A percentile compares a stretch with the other conserved stretches of the same genome.
These are phyloP conservation scores for Diprion similis DNA, from an alignment of 1,140 invertebrate species.

Conservation along the genomic window DNA sequence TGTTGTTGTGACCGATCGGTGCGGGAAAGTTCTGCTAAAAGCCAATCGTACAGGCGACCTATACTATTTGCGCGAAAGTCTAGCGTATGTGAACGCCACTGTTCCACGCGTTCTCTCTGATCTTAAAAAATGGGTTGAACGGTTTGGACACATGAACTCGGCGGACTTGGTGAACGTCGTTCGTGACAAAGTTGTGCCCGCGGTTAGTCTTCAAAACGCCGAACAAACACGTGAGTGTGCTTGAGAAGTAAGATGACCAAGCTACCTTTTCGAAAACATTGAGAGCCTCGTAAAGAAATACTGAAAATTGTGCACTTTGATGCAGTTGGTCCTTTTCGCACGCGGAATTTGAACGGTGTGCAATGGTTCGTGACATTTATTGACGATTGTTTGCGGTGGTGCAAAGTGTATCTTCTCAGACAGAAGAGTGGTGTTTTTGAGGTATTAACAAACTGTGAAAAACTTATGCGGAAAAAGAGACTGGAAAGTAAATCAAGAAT, in stretches of 20 bases:
- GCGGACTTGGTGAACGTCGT: constrained; percentile 11
- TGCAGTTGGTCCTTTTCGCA: constrained; percentile 48
- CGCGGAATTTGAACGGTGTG: constrained; percentile 30
- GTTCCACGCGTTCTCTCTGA: neutral
- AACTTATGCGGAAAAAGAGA: neutral
- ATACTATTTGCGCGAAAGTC: constrained; percentile 19
- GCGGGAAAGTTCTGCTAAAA: constrained; percentile 9
- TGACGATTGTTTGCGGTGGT: constrained; percentile 18
- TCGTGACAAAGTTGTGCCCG: neutral
- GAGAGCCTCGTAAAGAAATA: constrained; percentile 26
- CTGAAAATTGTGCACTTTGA: constrained; percentile 49
- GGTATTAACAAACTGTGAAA: constrained; percentile 10
- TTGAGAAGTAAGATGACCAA: constrained; percentile 39
- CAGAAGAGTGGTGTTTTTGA: constrained; percentile 13
- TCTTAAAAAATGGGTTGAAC: constrained; percentile 15
- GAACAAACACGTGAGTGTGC: constrained; percentile 30
- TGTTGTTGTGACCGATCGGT: neutral
- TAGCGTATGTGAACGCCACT: neutral
- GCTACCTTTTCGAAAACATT: constrained; percentile 35
- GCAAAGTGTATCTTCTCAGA: constrained; percentile 23
- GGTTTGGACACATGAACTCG: constrained; percentile 21
- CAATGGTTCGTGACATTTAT: constrained; percentile 26
- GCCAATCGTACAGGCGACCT: constrained; percentile 18
- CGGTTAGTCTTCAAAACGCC: neutral
- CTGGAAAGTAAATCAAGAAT: constrained; percentile 36